A percentile compares a stretch with the other conserved stretches of the same genome.
Conservation (phyloP, 2,113 vertebrate species). For the Hystrix brachyura region DNA sequence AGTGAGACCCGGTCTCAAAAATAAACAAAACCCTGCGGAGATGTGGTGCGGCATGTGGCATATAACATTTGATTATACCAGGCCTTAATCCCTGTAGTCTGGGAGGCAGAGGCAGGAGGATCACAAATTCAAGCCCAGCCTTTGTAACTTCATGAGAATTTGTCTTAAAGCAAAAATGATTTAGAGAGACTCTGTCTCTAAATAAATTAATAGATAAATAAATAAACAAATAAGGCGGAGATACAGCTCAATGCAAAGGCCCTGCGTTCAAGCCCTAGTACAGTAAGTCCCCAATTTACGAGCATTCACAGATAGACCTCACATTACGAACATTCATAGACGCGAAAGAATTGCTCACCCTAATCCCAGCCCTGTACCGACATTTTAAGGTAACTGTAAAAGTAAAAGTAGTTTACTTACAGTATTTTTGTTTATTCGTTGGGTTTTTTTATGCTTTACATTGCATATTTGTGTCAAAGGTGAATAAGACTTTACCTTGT, state of each 20-base stretch:
- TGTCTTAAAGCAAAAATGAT: too few relatives aligned
- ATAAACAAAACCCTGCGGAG: background rate
- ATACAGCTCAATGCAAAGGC: background rate
- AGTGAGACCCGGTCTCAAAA: background rate
- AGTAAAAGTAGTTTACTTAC: background rate
- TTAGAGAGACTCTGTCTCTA: background rate
- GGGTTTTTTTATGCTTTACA: background rate
- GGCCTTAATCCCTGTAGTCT: background rate
- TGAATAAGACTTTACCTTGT: background rate
- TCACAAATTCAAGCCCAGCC: background rate
- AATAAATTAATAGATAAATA: background rate
- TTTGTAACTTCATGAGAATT: too few relatives aligned
- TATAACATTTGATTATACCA: background rate
- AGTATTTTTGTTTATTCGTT: background rate
- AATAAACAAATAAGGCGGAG: background rate
- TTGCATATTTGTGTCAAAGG: background rate
- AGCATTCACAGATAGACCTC: background rate
- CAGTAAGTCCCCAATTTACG: background rate
- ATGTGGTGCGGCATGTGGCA: background rate
- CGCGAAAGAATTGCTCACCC: background rate
- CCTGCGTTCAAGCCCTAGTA: background rate
- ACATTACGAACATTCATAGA: background rate
- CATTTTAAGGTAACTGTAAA: background rate
- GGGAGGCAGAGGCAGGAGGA: background rate
- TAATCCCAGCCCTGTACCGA: background rate